A percentile compares a stretch with the other conserved stretches of the same genome.
These are phyloP conservation scores for Chionomys nivalis DNA, from an alignment of 2,113 vertebrate genomes.

Conservation along the genomic window DNA sequence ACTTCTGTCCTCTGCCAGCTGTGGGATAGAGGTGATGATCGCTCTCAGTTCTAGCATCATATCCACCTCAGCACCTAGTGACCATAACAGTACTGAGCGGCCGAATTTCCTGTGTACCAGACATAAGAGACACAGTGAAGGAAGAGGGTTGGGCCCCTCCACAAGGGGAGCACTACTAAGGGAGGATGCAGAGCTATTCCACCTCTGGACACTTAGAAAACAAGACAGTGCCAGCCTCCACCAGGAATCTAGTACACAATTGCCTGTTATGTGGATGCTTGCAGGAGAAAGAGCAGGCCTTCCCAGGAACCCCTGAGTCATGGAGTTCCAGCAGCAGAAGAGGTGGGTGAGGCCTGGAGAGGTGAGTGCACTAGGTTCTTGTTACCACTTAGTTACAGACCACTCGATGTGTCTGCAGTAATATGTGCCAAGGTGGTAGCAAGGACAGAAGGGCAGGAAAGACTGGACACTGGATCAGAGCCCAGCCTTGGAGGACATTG, in stretches of 20 bases:
- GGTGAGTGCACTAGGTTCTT: accelerated
- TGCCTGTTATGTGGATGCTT: accelerated
- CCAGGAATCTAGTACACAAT: accelerated
- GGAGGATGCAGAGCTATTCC: not conserved
- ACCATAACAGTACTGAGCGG: accelerated
- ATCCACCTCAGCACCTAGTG: accelerated
- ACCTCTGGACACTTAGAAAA: not conserved
- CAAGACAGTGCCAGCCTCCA: not conserved
- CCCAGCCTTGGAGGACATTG: accelerated
- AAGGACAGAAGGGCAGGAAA: accelerated
- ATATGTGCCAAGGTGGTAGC: accelerated
- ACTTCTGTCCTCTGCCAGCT: not conserved
- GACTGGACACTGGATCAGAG: accelerated
- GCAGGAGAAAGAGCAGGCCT: not conserved
- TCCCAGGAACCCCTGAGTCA: not conserved
- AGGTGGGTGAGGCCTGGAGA: not conserved
- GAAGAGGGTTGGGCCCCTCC: not conserved
- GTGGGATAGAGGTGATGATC: no score
- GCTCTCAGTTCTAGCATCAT: accelerated
- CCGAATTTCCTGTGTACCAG: not conserved
- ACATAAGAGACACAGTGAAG: not conserved
- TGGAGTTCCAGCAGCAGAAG: accelerated
- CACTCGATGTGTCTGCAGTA: accelerated
- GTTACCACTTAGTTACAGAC: not conserved
- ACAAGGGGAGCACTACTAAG: no score